Base-by-base conservation (phyloP, 2,888 invertebrate species). In the Callosobruchus maculatus region DNA sequence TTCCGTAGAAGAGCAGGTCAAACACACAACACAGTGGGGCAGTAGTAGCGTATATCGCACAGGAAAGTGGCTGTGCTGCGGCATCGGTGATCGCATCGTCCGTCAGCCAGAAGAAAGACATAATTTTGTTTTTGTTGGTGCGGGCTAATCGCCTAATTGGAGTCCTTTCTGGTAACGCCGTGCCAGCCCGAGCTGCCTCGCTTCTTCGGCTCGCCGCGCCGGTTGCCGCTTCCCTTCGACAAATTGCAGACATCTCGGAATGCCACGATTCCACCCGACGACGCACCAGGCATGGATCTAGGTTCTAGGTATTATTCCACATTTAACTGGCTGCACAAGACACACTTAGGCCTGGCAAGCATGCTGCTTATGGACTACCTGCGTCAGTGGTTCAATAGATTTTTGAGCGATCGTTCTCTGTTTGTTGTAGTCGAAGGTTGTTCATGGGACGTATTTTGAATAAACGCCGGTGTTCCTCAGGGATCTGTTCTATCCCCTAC, bases 241-340 rank as follows among this genome's bases (percentile, higher is more conserved):
- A 82, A 82, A 82, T 82, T 82, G 82, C 81, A 81, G 81, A 82
- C 81, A 82, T 79, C 77, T 76, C 77, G 82, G 80, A 81, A 82
- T 82, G 80, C 75, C 77, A 79, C 13, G 1, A 18, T 49, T 26
- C 26, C 3, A 26, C 26, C 26, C 26, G 26, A 49, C 30, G 30
- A 30, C 13, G 49, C 49, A 49, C 13, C 49, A 49, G 49, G 49
- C 3, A 18, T 49, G 49, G 49, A 13, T 49, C 49, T 49, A 49
- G 49, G 4, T 18, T 18, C 7, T 26, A 4, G 3, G 26, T 26
- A 26, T 26, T 26, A n/a, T 26, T 26, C 26, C 3, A 26, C n/a
- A n/a, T n/a, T n/a, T n/a, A 26, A 26, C 7, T 26, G 26, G 2
- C 7, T 26, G 7, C 26, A 26, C 7, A 4, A 26, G 3, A 26